These are phyloP conservation scores for Oncorhynchus masou DNA, from an alignment of 2,113 vertebrate genomes.

Conservation along the genomic window DNA sequence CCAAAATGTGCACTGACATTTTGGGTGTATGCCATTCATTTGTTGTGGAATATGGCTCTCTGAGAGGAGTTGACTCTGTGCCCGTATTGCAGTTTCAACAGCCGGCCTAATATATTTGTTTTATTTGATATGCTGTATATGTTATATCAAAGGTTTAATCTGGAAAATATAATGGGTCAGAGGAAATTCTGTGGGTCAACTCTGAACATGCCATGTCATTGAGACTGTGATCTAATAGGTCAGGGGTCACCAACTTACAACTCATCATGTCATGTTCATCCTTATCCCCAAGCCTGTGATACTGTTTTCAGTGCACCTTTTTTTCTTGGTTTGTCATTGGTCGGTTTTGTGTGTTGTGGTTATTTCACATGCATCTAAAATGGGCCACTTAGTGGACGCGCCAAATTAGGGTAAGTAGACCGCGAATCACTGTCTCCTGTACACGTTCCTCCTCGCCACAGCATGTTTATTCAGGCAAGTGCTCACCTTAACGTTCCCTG, in stretches of 20 bases:
- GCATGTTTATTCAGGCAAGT: slow-evolving; percentile 31
- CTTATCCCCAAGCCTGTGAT: slow-evolving; percentile 47
- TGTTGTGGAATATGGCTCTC: too few species aligned
- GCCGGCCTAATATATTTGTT: too few species aligned
- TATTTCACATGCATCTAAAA: slow-evolving; percentile 67
- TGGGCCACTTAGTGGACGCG: slow-evolving; percentile 60
- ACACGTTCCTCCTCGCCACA: slow-evolving; percentile 41
- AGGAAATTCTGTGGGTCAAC: too few species aligned
- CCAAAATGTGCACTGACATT: too few species aligned
- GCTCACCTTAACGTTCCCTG: slow-evolving; percentile 28
- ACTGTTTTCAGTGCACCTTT: slow-evolving; percentile 55
- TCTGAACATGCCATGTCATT: too few species aligned
- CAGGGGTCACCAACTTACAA: not conserved
- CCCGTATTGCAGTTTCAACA: too few species aligned
- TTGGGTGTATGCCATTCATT: too few species aligned
- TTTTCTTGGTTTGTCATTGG: slow-evolving; percentile 66
- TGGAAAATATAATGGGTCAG: too few species aligned
- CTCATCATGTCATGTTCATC: not conserved
- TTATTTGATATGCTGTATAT: too few species aligned
- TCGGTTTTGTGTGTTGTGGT: slow-evolving; percentile 64
- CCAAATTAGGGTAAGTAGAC: slow-evolving; percentile 64
- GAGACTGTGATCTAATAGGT: not conserved
- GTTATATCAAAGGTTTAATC: too few species aligned
- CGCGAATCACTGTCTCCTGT: slow-evolving; percentile 34
- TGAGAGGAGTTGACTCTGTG: too few species aligned